Conservation (phyloP, 2,888 invertebrate genomes). For the Rhyacophila evoluta region DNA sequence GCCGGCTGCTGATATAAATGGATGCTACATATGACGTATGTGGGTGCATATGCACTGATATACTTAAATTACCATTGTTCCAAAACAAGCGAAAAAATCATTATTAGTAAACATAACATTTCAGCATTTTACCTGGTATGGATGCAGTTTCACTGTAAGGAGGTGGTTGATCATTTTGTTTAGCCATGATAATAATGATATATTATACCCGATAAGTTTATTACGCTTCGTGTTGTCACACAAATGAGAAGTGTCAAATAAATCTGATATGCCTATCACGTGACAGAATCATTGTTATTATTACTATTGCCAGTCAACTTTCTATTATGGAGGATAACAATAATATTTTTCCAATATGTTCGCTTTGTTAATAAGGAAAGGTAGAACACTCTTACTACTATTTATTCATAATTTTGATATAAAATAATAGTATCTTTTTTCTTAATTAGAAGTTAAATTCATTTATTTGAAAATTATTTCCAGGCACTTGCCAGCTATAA, state of each 20-base stretch:
- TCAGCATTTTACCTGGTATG: constrained; percentile 42
- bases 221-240: background rate
- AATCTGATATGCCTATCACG: background rate
- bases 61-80: background rate
- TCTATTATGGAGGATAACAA: background rate
- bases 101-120: too few species aligned
- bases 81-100: background rate
- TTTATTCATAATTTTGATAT: too few species aligned
- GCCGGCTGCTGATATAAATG: too few species aligned
- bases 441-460: too few species aligned
- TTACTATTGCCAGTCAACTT: background rate
- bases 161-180: constrained; percentile 66
- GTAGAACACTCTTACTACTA: too few species aligned
- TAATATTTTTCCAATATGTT: background rate
- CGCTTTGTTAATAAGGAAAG: too few species aligned
- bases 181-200: constrained; percentile 37
- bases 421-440: too few species aligned
- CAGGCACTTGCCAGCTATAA: background rate
- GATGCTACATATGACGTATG: too few species aligned
- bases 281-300: background rate
- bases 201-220: background rate
- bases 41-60: too few species aligned
- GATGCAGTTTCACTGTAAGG: constrained; percentile 65
- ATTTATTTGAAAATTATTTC: too few species aligned
- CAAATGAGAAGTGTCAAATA: background rate